Evolutionary conservation across 2,888 invertebrate genomes (phyloP).

Genomic region (Pseudococcus longispinus): DNA sequence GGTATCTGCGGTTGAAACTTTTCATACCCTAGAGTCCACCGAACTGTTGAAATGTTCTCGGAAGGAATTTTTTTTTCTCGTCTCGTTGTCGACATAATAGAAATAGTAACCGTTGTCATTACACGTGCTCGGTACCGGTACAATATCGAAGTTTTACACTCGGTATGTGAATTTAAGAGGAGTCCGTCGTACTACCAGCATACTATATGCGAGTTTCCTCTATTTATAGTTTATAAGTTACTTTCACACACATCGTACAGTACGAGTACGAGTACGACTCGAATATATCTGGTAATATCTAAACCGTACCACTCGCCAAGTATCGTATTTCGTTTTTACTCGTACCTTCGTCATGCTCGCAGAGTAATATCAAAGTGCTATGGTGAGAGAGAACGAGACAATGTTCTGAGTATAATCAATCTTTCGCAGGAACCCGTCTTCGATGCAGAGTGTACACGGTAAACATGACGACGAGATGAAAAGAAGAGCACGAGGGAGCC

Average conservation of each 20-base stretch:
- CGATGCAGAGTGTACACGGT: background rate
- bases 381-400: background rate
- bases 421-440: background rate
- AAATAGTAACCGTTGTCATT: constrained; percentile 2
- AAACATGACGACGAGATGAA: constrained; percentile 17
- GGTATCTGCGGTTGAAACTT: background rate
- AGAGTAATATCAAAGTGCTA: background rate
- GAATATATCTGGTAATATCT: constrained; percentile 14
- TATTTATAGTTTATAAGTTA: constrained; percentile 12
- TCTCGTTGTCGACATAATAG: background rate
- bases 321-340: background rate
- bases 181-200: background rate
- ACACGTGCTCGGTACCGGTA: constrained; percentile 26
- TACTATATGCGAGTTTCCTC: constrained; percentile 2
- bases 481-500: background rate
- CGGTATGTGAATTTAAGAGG: constrained; percentile 23
- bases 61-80: background rate
- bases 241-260: constrained; percentile 27
- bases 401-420: background rate
- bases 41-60: background rate
- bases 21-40: background rate
- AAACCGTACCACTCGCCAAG: background rate
- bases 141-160: background rate
- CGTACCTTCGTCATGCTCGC: background rate
- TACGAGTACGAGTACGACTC: background rate